Evolutionary conservation across 2,797 vertebrate genomes (phyloP).

Genomic region (Pitangus sulphuratus): DNA sequence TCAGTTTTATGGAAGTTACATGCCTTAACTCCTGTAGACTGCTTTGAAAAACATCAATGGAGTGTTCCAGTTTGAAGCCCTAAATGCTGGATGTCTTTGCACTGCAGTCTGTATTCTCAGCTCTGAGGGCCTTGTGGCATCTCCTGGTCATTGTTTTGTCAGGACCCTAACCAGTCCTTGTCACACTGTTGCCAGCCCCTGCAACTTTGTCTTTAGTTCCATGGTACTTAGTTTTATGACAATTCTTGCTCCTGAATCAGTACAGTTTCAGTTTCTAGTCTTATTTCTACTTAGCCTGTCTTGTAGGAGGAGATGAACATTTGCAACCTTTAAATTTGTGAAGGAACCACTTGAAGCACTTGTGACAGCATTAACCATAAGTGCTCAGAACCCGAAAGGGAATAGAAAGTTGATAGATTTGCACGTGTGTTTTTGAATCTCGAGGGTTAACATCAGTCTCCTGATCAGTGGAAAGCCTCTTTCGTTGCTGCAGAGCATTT

Average conservation of each 20-base stretch:
- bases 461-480: not conserved
- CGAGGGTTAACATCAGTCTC: not conserved
- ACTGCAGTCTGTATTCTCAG: not conserved
- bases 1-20: not conserved
- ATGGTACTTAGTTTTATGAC: not conserved
- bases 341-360: not conserved
- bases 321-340: not conserved
- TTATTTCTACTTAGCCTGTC: not conserved
- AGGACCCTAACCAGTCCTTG: not conserved
- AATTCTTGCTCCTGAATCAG: not conserved
- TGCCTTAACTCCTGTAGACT: not conserved
- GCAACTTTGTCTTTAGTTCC: not conserved
- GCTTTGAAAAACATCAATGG: not conserved
- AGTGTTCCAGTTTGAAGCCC: not conserved
- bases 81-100: not conserved
- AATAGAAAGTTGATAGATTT: not conserved
- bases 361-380: not conserved
- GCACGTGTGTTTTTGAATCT: not conserved
- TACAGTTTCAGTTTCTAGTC: not conserved
- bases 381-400: not conserved
- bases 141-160: not conserved
- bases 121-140: not conserved
- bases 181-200: not conserved
- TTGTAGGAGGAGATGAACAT: not conserved
- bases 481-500: not conserved